phyloP scores from a whole-genome alignment of 2,113 vertebrate species.

The Donacobius atricapilla region DNA sequence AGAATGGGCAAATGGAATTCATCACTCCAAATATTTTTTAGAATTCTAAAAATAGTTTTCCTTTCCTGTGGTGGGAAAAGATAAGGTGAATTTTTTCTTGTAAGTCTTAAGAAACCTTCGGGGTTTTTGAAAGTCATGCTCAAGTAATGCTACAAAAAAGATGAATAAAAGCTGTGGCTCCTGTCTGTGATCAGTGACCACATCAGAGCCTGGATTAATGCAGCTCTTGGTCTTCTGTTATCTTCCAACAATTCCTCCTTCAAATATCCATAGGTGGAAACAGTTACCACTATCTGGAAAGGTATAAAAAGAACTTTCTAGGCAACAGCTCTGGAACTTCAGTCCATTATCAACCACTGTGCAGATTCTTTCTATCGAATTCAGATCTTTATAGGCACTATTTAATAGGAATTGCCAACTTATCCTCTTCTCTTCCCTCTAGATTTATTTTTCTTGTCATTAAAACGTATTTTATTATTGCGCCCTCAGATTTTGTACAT shows the following conservation, averaged over 20 bases:
- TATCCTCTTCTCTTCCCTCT: background rate
- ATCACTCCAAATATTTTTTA: background rate
- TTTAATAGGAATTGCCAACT: background rate
- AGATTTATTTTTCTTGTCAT: background rate
- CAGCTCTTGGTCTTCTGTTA: background rate
- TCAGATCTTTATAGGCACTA: background rate
- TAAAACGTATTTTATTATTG: background rate
- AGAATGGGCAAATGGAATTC: background rate
- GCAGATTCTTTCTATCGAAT: background rate
- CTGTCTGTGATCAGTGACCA: background rate
- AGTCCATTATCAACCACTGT: background rate
- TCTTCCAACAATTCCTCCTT: background rate
- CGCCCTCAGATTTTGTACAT: background rate
- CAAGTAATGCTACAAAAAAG: background rate
- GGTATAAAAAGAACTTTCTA: background rate
- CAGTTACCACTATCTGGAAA: constrained; percentile 21
- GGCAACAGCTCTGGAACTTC: background rate
- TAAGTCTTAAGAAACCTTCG: background rate
- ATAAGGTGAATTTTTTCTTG: background rate
- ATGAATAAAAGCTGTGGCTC: background rate
- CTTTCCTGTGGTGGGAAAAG: background rate
- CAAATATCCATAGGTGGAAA: background rate
- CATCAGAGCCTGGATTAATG: background rate
- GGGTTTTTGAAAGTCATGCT: background rate
- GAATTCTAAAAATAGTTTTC: background rate